Evolutionary conservation across 1,140 invertebrate species (phyloP).

Genomic region (Pogonomyrmex californicus): DNA sequence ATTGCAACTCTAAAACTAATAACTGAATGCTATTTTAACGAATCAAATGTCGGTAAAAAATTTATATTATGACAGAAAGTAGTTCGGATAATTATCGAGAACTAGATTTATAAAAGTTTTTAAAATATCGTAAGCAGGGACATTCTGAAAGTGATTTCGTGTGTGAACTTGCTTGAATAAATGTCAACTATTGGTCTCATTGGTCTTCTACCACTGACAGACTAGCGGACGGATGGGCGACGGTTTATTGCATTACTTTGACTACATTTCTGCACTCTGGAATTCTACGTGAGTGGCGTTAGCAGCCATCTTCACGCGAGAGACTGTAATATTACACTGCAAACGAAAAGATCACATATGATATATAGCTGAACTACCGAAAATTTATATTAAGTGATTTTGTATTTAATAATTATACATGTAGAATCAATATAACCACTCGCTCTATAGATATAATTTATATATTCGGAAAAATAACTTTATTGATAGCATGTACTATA

Average conservation of each 20-base stretch:
- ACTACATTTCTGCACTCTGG: slow-evolving; percentile 32
- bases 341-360: background rate
- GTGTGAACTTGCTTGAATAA: background rate
- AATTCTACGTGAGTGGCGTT: slow-evolving; percentile 5
- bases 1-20: background rate
- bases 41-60: background rate
- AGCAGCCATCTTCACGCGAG: slow-evolving; percentile 2
- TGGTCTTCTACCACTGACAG: background rate
- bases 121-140: background rate
- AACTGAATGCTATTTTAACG: background rate
- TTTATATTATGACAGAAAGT: background rate
- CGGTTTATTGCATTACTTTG: slow-evolving; percentile 50
- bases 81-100: background rate
- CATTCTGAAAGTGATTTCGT: background rate
- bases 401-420: slow-evolving; percentile 19
- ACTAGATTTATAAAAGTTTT: background rate
- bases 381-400: background rate
- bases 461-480: background rate
- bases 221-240: background rate
- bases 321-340: slow-evolving; percentile 24
- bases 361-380: background rate
- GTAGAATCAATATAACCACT: background rate
- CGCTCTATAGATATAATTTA: background rate
- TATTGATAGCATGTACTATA: background rate
- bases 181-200: background rate